A percentile compares a stretch with the other conserved stretches of the same genome.
phyloP scores from a whole-genome alignment of 1,140 invertebrate genomes.

The Aplysia californica region DNA sequence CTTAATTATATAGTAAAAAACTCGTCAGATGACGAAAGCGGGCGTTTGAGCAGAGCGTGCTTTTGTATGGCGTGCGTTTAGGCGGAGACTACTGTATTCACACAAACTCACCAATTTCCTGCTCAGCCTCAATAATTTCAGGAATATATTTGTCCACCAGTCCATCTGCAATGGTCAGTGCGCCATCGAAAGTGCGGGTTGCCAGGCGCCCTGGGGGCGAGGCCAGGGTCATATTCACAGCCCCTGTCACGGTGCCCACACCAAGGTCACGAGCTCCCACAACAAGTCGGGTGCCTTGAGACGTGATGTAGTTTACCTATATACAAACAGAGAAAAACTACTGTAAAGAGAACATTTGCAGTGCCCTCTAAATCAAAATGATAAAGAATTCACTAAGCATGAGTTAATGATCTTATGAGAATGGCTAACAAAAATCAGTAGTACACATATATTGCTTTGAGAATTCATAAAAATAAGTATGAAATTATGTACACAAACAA shows the following conservation, averaged over 20 bases:
- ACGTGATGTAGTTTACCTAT: slow-evolving; percentile 16
- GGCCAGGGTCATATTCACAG: slow-evolving; percentile 8
- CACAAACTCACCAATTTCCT: background rate
- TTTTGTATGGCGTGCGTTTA: too few species aligned
- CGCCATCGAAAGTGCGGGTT: slow-evolving; percentile 17
- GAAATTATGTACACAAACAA: too few species aligned
- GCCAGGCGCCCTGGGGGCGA: slow-evolving; percentile 17
- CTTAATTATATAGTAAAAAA: too few species aligned
- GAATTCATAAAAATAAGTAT: too few species aligned
- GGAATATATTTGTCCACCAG: slow-evolving; percentile 21
- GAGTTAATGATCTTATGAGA: too few species aligned
- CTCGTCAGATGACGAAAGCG: too few species aligned
- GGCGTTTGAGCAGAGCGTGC: too few species aligned
- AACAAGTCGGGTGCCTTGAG: slow-evolving; percentile 6
- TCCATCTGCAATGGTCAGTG: background rate
- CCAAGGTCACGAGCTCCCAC: slow-evolving; percentile 9
- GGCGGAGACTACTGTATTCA: too few species aligned
- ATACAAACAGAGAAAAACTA: background rate
- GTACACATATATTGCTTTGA: too few species aligned
- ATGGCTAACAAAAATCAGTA: too few species aligned
- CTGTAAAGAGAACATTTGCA: background rate
- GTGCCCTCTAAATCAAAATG: background rate
- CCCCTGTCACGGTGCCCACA: slow-evolving; percentile 11
- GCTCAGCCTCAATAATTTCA: slow-evolving; percentile 12
- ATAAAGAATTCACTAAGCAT: too few species aligned